phyloP scores from a whole-genome alignment of 2,113 vertebrate genomes.

The Orthonyx spaldingii region DNA sequence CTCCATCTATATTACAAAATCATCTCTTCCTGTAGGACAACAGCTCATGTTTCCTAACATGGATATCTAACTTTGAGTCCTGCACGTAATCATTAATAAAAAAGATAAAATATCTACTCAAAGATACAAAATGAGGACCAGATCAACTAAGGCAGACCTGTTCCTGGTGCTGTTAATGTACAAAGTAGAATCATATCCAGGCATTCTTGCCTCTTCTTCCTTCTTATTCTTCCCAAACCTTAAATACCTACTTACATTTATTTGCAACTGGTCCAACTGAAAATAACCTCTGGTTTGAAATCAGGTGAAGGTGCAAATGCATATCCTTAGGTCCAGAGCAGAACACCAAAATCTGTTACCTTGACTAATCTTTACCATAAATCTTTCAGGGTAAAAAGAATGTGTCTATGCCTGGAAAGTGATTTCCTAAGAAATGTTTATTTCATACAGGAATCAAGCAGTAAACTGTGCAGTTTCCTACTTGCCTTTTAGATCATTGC shows the following conservation, averaged over 20 bases:
- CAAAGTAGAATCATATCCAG: background rate
- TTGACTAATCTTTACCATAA: background rate
- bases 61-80: background rate
- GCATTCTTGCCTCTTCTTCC: background rate
- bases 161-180: background rate
- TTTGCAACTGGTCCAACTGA: background rate
- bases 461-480: background rate
- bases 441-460: background rate
- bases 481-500: background rate
- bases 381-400: background rate
- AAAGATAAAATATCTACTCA: background rate
- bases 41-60: background rate
- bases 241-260: background rate
- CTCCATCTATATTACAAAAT: background rate
- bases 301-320: rapidly evolving
- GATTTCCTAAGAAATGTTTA: background rate
- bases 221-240: background rate
- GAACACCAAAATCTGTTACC: background rate
- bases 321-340: background rate
- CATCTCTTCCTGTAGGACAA: background rate
- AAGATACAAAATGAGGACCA: background rate
- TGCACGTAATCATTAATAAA: background rate
- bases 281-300: background rate
- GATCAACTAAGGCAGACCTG: background rate
- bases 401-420: background rate